phyloP scores from a whole-genome alignment of 2,797 vertebrate genomes.

The Coilia nasus region DNA sequence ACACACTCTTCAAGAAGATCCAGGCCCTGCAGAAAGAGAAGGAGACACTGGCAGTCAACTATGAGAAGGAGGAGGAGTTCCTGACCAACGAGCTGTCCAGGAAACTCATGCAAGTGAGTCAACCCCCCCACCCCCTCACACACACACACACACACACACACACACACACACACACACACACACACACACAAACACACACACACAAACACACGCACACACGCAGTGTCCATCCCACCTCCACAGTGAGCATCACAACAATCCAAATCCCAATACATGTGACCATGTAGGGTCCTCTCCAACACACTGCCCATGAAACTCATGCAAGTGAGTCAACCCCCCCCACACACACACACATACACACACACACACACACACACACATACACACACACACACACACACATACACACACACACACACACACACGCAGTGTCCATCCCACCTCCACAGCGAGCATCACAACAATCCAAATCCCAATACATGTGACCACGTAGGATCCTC shows the following conservation, averaged over 20 bases:
- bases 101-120: slow-evolving; percentile 96
- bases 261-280: not conserved
- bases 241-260: not conserved
- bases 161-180: too few species aligned
- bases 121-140: not conserved
- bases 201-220: too few species aligned
- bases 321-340: slow-evolving; percentile 78
- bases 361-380: too few species aligned
- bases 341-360: not conserved
- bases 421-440: not conserved
- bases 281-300: not conserved
- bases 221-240: not conserved
- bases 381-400: too few species aligned
- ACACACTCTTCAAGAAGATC: slow-evolving; percentile 99
- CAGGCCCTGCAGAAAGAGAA: slow-evolving; percentile 99
- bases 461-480: not conserved
- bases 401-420: too few species aligned
- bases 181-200: too few species aligned
- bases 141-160: too few species aligned
- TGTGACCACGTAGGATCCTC: not conserved
- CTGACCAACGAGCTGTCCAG: slow-evolving; percentile 98
- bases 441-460: not conserved
- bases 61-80: slow-evolving; percentile 99
- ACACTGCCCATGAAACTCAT: too few species aligned
- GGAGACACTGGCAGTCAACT: slow-evolving; percentile 97